Base-by-base conservation (phyloP, 2,797 vertebrate genomes). In the Premnoplex brunnescens region DNA sequence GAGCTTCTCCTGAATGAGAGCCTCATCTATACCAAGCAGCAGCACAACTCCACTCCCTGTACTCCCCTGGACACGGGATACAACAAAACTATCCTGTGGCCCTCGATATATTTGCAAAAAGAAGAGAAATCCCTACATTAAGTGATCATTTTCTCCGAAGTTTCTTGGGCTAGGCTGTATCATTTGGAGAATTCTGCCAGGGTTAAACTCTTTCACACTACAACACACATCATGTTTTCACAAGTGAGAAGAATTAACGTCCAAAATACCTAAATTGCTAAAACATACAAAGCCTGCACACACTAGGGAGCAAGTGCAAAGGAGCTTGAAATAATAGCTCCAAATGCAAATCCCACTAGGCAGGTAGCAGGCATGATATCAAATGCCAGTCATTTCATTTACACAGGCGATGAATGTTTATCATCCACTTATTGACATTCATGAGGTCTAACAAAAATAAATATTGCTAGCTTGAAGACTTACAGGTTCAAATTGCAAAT, bases 241-340 rank as follows among this genome's bases (percentile, higher is more conserved):
- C 96, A 98, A 94, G 80, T 96, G 95, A 97, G 73, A 95, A 92
- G 74, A 94, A 97, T 96, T 94, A 96, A 90, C 20, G 36, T 19
- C 51, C 14, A 2, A 85, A 95, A 92, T 43, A 51, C 27, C 73
- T 62, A 32, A n/a, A 55, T 18, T 54, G 60, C 88, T 83, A 59
- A 91, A 88, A 85, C 27, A 54, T 69, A 92, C 74, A 69, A 94
- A 79, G 63, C 63, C 72, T 75, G 46, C 62, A 76, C 58, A 23
- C 21, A 54, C 12, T 72, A 41, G 60, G 27, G 23, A 85, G 56
- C 1, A 18, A 86, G 63, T 10, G 34, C 27, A 16, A 71, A 89
- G 56, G n/a, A 89, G 27, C 19, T 28, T 68, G 80, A 94, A 93
- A 85, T 48, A 86, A 85, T 11, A 95, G 41, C 37, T 91, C 66